These are phyloP conservation scores for Drosophila stalkeri DNA, from an alignment of 2,888 invertebrate species.

Conservation along the genomic window DNA sequence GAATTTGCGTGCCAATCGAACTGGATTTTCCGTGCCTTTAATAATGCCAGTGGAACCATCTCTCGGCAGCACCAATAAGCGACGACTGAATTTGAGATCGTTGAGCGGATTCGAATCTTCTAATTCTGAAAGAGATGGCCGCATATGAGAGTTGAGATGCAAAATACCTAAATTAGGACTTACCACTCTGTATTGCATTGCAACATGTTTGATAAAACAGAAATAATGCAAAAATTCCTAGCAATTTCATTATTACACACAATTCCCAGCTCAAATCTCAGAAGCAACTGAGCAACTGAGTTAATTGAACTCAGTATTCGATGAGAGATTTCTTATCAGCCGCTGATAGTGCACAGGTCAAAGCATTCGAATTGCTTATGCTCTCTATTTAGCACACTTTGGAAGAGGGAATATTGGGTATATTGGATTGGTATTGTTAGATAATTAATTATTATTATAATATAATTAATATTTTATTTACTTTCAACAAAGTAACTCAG, in stretches of 20 bases:
- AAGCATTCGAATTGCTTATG: background rate
- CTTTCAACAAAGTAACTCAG: too few species aligned
- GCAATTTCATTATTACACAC: constrained; percentile 13
- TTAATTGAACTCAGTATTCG: too few species aligned
- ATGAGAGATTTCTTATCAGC: constrained; percentile 18
- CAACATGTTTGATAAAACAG: constrained; percentile 1
- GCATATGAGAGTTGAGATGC: too few species aligned
- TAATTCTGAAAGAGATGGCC: background rate
- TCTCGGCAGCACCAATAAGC: constrained; percentile 13
- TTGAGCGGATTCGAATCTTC: background rate
- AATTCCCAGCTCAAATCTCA: background rate
- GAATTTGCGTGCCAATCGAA: constrained; percentile 18
- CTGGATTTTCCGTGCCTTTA: background rate
- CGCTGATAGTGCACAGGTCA: constrained; percentile 10
- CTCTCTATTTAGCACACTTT: background rate
- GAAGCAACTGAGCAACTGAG: constrained; percentile 16
- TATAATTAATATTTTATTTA: too few species aligned
- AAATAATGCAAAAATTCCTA: constrained; percentile 8
- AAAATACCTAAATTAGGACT: background rate
- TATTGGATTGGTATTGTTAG: background rate
- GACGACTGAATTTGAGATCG: constrained; percentile 19
- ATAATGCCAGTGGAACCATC: rapidly evolving
- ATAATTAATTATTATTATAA: too few species aligned
- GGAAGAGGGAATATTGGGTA: background rate
- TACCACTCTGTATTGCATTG: background rate